Base-by-base conservation (phyloP, 2,888 invertebrate genomes). In the Nemoura dubitans region DNA sequence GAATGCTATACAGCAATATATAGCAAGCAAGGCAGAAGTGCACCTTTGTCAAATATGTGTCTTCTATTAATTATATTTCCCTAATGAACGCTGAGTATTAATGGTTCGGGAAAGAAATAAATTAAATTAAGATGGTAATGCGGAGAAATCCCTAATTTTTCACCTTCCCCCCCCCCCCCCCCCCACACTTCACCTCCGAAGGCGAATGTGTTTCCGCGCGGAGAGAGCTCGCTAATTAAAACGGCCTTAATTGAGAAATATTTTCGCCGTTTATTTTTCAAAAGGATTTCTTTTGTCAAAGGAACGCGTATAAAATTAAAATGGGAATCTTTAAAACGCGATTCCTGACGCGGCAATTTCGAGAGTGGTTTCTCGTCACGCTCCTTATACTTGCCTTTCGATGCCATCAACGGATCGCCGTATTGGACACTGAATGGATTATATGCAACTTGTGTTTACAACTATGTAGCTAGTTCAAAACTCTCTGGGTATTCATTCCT, bases 11-110 rank as follows among this genome's bases (percentile, higher is more conserved):
- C 59, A 59, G 21, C 10, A 21, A 21, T 1, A 7, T 10, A 3
- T 16, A 59, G 21, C 10, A 59, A 21, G 14, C 59, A 59, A 14
- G 59, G 6, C 59, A 59, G 59, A 3, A 36, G 36, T 10, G 36
- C 59, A 59, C 59, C 59, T 59, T 59, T 59, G 59, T 59, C 59
- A 59, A 59, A 59, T 59, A 59, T 59, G 59, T 59, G 59, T 59
- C 59, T 59, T 59, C 16, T 59, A 59, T 59, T 59, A 59, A 59
- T 59, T 59, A 59, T 59, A 59, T 21, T 59, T 21, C 59, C 16
- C 59, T 59, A 59, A 59, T 59, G 59, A 59, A 59, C 59, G 59
- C 21, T 59, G 16, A 21, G 16, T 59, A 59, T 59, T 59, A 16
- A 59, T 59, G 59, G 59, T 59, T 59, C 59, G 59, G 59, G 16